These are phyloP conservation scores for Pyrocoelia pectoralis DNA, from an alignment of 2,888 invertebrate genomes.

Conservation along the genomic window DNA sequence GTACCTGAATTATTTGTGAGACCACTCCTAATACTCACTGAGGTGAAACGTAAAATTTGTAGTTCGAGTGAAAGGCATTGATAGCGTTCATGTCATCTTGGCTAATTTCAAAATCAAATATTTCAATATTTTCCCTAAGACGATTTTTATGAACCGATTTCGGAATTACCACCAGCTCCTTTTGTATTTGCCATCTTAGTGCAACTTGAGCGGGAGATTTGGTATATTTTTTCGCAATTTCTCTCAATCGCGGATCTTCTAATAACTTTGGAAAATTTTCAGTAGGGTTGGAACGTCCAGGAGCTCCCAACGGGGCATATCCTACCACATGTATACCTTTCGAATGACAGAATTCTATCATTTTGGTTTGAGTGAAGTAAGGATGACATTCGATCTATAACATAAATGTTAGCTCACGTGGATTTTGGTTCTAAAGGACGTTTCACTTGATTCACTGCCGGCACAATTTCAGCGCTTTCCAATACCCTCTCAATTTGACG, in stretches of 20 bases:
- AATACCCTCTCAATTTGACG: constrained; percentile 76
- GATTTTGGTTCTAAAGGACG: not conserved
- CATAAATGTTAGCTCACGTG: too few relatives aligned
- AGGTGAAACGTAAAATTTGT: not conserved
- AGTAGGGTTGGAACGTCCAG: constrained; percentile 82
- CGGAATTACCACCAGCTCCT: constrained; percentile 60
- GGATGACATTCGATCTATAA: constrained; percentile 70
- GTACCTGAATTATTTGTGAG: too few relatives aligned
- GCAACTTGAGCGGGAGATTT: constrained; percentile 74
- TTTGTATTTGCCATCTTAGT: constrained; percentile 50
- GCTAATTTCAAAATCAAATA: constrained; percentile 68
- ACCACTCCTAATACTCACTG: constrained; percentile 3
- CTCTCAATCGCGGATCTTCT: constrained; percentile 72
- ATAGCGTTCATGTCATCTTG: constrained; percentile 55
- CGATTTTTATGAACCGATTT: constrained; percentile 69
- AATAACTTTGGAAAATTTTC: constrained; percentile 74
- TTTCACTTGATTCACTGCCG: constrained; percentile 68
- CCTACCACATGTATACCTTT: constrained; percentile 74
- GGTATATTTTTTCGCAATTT: constrained; percentile 66
- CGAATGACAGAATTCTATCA: constrained; percentile 72
- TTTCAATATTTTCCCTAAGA: constrained; percentile 67
- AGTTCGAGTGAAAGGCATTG: constrained; percentile 71
- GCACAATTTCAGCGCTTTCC: constrained; percentile 70
- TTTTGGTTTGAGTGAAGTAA: constrained; percentile 65
- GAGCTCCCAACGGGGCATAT: constrained; percentile 83